Base-by-base conservation (phyloP, 2,113 vertebrate genomes). In the Triplophysa siluroides region DNA sequence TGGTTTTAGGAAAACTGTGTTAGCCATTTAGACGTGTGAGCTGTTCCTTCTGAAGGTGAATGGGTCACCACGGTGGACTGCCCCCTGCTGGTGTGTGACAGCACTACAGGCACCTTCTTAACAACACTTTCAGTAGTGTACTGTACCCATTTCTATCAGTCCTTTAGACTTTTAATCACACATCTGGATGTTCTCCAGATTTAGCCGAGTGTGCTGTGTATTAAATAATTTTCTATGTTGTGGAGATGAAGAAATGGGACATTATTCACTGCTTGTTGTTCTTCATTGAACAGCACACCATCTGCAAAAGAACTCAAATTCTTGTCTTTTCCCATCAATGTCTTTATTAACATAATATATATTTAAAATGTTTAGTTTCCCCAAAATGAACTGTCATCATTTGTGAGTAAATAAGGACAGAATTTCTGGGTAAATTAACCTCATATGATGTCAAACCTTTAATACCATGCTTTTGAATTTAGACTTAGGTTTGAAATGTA, bases 81-180 rank as follows among this genome's bases (percentile, higher is more conserved):
- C 77, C 68, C 65, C 66, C 67, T 83, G 78, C 66, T 77, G 82
- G 80, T 54, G 43, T 65, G 19, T 50, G 0, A 64, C 62, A 65
- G 62, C 61, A 54, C 26, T 63, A 76, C 41, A 19, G 83, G 81
- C 86, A 74, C 83, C 19, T 54, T 54, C 67, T 50, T 2, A 26
- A 72, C 65, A 45, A 54, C 41, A 56, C 83, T 72, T 69, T 85
- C 86, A 87, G 26, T 50, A 87, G 41, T 50, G 73, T 77, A 78
- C 60, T 78, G 81, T 82, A 78, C 7, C 54, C 54, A 58, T 74
- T 74, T 76, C 19, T 65, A 45, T 76, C 18, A 50, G 23, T 33
- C 73, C 29, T 23, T 62, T 64, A 63, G 61, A 63, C 26, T 29
- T 29, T 24, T 29, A 63, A 63, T 29, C 1, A 29, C 23, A n/a